phyloP scores from a whole-genome alignment of 2,888 invertebrate genomes.

The Andrena bicolor region DNA sequence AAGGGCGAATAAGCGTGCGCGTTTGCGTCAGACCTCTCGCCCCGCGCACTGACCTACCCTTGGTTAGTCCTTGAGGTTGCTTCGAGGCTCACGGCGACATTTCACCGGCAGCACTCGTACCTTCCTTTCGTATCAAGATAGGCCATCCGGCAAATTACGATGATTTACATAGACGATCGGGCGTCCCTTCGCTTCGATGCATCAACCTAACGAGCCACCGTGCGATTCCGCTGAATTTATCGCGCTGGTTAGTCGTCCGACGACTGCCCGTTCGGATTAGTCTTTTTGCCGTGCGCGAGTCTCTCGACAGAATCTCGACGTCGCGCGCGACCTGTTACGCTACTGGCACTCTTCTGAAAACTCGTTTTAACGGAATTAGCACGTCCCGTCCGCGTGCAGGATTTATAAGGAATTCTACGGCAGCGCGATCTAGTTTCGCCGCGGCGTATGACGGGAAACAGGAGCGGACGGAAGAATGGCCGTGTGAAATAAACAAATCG shows the following conservation, averaged over 20 bases:
- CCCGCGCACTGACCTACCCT: constrained; percentile 77
- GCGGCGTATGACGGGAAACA: background rate
- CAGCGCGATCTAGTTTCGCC: constrained; percentile 7
- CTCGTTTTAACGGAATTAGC: constrained; percentile 3
- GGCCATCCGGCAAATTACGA: constrained; percentile 10
- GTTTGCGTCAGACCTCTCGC: constrained; percentile 41
- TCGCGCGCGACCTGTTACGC: background rate
- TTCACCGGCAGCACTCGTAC: constrained; percentile 36
- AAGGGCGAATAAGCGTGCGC: constrained; percentile 17
- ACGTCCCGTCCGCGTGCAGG: no score
- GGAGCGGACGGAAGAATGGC: constrained; percentile 11
- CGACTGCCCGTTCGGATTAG: background rate
- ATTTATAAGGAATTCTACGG: background rate
- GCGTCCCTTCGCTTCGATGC: background rate
- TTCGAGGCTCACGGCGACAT: constrained; percentile 27
- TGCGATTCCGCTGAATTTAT: constrained; percentile 5
- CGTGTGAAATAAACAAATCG: constrained; percentile 38
- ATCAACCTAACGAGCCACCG: background rate
- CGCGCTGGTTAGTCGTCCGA: background rate
- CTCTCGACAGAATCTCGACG: background rate
- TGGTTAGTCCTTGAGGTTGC: constrained; percentile 70
- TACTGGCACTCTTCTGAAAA: constrained; percentile 9
- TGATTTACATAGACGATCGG: constrained; percentile 3
- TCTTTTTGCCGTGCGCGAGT: background rate
- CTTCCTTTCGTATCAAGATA: constrained; percentile 22